Evolutionary conservation across 2,888 invertebrate species (phyloP).

Genomic region (Tiliacea aurago): DNA sequence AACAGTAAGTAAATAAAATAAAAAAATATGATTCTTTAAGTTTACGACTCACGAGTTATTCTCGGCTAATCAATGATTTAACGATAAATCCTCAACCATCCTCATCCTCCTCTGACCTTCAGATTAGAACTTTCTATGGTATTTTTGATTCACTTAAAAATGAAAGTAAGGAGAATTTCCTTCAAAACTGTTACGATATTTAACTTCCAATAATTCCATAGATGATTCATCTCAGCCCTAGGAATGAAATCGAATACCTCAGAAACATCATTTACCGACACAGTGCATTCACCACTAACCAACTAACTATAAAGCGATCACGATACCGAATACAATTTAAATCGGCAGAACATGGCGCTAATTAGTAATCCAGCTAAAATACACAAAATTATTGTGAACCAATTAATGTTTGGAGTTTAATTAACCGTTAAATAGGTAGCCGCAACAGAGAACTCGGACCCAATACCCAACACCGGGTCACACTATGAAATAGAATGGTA

Average conservation of each 20-base stretch:
- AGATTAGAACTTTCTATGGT: not conserved
- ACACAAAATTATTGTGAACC: constrained; percentile 62
- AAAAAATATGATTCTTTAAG: not conserved
- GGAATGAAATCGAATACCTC: not conserved
- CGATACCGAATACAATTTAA: constrained; percentile 47
- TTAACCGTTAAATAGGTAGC: constrained; percentile 79
- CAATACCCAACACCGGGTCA: constrained; percentile 65
- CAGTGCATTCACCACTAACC: constrained; percentile 3
- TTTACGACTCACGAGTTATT: no score
- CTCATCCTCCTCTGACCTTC: no score
- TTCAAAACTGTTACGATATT: not conserved
- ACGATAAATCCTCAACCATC: no score
- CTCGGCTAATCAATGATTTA: not conserved
- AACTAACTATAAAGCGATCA: constrained; percentile 22
- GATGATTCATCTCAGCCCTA: not conserved
- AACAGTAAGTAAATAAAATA: not conserved
- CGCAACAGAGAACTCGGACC: constrained; percentile 71
- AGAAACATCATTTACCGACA: not conserved
- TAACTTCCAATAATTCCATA: not conserved
- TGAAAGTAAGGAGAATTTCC: not conserved
- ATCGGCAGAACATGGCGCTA: constrained; percentile 49
- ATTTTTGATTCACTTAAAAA: not conserved
- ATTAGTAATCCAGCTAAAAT: constrained; percentile 58
- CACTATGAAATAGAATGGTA: constrained; percentile 54
- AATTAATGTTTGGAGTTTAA: constrained; percentile 72